A percentile compares a stretch with the other conserved stretches of the same genome.
phyloP scores from a whole-genome alignment of 2,113 vertebrate genomes.

The Scolopax mira region DNA sequence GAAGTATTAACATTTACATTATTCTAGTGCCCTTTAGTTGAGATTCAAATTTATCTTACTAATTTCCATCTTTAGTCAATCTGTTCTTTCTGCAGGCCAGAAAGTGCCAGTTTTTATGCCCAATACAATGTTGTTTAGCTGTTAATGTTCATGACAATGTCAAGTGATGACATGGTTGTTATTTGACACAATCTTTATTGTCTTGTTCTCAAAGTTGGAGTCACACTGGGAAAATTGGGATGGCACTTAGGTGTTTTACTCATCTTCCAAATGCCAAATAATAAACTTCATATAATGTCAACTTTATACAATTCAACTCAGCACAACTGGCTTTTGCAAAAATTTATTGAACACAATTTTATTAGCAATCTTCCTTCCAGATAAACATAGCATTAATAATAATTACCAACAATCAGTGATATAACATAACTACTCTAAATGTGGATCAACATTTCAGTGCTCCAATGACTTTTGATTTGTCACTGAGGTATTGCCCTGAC shows the following conservation, averaged over 20 bases:
- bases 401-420: background rate
- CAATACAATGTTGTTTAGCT: background rate
- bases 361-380: background rate
- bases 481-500: background rate
- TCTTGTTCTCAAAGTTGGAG: background rate
- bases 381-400: background rate
- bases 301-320: background rate
- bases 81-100: background rate
- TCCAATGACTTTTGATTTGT: background rate
- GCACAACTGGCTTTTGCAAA: background rate
- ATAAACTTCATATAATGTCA: background rate
- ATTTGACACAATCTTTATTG: background rate
- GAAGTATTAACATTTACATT: background rate
- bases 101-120: background rate
- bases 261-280: background rate
- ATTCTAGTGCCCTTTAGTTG: slow-evolving; percentile 1
- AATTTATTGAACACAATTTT: background rate
- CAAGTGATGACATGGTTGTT: background rate
- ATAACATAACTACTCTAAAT: background rate
- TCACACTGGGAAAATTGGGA: background rate
- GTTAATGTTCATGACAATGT: background rate
- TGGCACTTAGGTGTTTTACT: background rate
- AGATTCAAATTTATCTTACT: background rate
- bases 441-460: background rate
- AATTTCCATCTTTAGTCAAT: background rate